A percentile compares a stretch with the other conserved stretches of the same genome.
phyloP scores from a whole-genome alignment of 2,797 vertebrate genomes.

The Smutsia temminckii region DNA sequence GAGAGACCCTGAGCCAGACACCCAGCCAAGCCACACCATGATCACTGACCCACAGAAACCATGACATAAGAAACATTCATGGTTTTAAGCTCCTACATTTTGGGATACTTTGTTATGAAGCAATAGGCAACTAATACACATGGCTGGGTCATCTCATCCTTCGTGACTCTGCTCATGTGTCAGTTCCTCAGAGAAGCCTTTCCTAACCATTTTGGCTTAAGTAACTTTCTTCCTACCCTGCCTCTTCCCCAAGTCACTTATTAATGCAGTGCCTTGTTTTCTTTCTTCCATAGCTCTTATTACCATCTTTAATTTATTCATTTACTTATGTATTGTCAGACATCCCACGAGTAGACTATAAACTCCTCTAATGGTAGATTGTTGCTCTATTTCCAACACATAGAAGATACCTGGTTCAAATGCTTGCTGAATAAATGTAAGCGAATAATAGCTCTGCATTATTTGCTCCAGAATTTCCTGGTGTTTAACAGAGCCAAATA shows the following conservation, averaged over 20 bases:
- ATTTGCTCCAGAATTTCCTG: constrained; percentile 16
- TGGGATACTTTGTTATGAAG: background rate
- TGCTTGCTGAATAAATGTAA: background rate
- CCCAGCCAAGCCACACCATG: background rate
- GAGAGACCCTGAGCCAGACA: background rate
- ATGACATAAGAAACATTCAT: background rate
- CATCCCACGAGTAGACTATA: background rate
- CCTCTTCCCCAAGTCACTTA: background rate
- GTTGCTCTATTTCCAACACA: background rate
- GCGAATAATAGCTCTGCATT: background rate
- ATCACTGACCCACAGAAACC: background rate
- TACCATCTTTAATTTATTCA: background rate
- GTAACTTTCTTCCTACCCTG: background rate
- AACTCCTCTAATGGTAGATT: background rate
- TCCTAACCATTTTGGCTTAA: background rate
- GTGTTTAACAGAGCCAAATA: constrained; percentile 13
- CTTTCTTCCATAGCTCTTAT: background rate
- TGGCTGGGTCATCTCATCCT: background rate
- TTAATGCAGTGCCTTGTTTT: background rate
- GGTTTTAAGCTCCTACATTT: background rate
- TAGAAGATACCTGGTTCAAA: background rate
- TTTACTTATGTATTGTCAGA: background rate
- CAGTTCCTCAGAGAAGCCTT: background rate
- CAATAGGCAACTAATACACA: background rate
- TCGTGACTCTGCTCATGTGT: background rate